Conservation (phyloP, 2,797 vertebrate genomes). For the Myiotriccus ornatus region DNA sequence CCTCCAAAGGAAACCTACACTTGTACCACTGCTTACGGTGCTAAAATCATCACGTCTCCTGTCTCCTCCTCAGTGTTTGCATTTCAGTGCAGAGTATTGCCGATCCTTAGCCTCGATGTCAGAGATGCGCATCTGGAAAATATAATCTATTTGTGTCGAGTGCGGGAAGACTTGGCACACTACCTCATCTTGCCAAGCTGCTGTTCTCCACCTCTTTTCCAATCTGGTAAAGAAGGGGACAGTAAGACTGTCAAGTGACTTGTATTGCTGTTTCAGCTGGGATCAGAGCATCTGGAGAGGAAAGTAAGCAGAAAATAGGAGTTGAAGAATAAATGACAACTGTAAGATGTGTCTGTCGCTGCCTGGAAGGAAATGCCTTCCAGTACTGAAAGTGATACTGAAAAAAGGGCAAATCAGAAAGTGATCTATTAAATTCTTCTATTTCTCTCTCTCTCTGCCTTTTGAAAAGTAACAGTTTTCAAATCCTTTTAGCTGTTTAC, state of each 20-base stretch:
- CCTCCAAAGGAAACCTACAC: neutral
- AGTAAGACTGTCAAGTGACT: constrained; percentile 9
- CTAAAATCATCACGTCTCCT: constrained; percentile 1
- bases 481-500: neutral
- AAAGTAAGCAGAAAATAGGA: constrained; percentile 50
- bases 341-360: neutral
- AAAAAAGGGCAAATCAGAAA: constrained; percentile 29
- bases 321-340: constrained; percentile 13
- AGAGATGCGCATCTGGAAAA: constrained; percentile 64
- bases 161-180: constrained; percentile 19
- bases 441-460: neutral
- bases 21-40: neutral
- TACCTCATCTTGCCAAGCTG: neutral
- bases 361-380: constrained; percentile 16
- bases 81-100: neutral
- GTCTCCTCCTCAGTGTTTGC: neutral
- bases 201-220: constrained; percentile 30
- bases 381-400: constrained; percentile 43
- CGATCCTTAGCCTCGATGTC: neutral
- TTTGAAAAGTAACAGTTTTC: neutral
- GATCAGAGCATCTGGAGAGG: constrained; percentile 9
- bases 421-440: neutral
- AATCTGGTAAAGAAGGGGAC: neutral
- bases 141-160: constrained; percentile 21
- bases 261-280: constrained; percentile 23